Base-by-base conservation (phyloP, 2,888 invertebrate genomes). In the Thymelicus sylvestris region DNA sequence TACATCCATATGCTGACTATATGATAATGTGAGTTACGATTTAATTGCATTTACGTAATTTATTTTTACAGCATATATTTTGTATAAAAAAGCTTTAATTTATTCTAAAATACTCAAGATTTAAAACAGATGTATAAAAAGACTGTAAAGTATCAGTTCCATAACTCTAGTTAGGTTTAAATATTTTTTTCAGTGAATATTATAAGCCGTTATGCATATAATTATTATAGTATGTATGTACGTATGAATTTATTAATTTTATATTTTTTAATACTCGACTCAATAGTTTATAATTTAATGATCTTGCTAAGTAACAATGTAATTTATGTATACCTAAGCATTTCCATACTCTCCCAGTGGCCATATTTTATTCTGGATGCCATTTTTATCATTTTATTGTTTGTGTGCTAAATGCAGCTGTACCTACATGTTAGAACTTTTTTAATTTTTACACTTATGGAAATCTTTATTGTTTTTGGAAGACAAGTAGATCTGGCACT, bases 1-100 rank as follows among this genome's bases (percentile, higher is more conserved):
- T 86, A 96, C 97, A 74, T 96, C 97, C 86, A 96, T 97, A 92
- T 97, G 97, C 96, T 98, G 97, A 97, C 96, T 93, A 92, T 93
- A 91, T 91, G 90, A 91, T 81, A 87, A 86, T 80, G 75, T 81
- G 80, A 84, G 86, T 86, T 82, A 89, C 81, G 87, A 92, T 89
- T 92, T 93, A 82, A 93, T 92, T 92, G 88, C 92, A 90, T 92
- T 93, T 91, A 91, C 86, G 80, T 93, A 87, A 92, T 88, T 93
- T 89, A 89, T 80, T 77, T 77, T 86, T 86, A 86, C 80, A 80
- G 76, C 84, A 87, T 81, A 85, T 88, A 90, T 88, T 90, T 89
- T 93, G 88, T 92, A 90, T 88, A 89, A 83, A 88, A 47, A 91
- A 93, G 93, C 93, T 94, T 94, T 93, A 93, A 93, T 93, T 93